These are phyloP conservation scores for Odocoileus virginianus DNA, from an alignment of 2,113 vertebrate species.

Conservation along the genomic window DNA sequence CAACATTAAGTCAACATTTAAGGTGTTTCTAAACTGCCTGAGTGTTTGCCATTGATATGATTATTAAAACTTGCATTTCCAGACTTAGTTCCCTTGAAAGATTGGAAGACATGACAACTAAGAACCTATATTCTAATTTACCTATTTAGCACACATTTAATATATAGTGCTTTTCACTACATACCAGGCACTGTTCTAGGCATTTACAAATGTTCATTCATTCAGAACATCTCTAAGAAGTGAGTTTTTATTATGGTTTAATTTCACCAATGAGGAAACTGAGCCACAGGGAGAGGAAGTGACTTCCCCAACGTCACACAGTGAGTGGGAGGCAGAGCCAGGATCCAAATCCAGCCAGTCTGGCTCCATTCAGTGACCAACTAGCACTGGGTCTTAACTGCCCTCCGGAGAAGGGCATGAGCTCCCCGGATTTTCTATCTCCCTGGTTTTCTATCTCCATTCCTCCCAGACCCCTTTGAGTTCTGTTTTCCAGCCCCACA, in stretches of 20 bases:
- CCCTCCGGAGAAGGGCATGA: neutral
- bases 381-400: neutral
- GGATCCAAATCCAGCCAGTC: neutral
- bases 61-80: neutral
- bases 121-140: neutral
- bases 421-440: neutral
- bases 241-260: neutral
- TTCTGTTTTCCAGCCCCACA: neutral
- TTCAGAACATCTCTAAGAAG: neutral
- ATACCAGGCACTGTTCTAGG: neutral
- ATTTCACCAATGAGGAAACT: neutral
- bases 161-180: neutral
- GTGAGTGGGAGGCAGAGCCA: neutral
- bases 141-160: neutral
- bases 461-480: neutral
- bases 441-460: neutral
- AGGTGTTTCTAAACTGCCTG: neutral
- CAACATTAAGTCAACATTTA: neutral
- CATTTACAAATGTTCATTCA: neutral
- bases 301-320: neutral
- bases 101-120: neutral
- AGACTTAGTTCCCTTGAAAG: neutral
- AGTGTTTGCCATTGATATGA: neutral
- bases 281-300: neutral
- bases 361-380: neutral